phyloP scores from a whole-genome alignment of 1,140 invertebrate species.

The Anagrus nilaparvatae region DNA sequence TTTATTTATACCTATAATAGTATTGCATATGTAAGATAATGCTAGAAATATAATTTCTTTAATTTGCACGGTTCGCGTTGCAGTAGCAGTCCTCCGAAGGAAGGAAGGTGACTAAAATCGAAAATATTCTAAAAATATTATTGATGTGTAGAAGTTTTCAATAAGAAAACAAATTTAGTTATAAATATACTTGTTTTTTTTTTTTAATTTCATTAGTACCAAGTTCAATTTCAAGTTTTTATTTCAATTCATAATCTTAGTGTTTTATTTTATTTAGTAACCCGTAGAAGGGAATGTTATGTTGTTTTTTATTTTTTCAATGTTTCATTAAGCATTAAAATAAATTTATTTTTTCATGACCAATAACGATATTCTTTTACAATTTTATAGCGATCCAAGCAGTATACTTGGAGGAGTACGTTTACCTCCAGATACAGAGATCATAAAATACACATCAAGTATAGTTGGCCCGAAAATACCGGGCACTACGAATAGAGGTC shows the following conservation, averaged over 20 bases:
- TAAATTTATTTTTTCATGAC: slow-evolving; percentile 4
- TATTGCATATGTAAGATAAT: no score
- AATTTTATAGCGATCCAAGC: slow-evolving; percentile 59
- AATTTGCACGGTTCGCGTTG: slow-evolving; percentile 19
- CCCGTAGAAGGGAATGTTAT: no score
- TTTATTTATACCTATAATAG: no score
- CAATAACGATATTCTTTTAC: no score
- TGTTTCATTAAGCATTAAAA: no score
- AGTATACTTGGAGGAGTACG: slow-evolving; percentile 69
- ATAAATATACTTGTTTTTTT: not conserved
- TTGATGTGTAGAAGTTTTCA: not conserved
- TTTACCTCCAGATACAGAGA: slow-evolving; percentile 78
- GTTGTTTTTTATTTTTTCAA: no score
- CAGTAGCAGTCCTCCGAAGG: slow-evolving; percentile 30
- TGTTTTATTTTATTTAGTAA: no score
- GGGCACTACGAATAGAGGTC: slow-evolving; percentile 67
- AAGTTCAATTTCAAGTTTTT: not conserved
- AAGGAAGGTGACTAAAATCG: slow-evolving; percentile 34
- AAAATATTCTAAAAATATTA: no score
- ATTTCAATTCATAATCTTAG: not conserved
- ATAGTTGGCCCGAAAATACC: slow-evolving; percentile 72
- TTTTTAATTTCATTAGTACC: slow-evolving; percentile 5
- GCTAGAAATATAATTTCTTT: no score
- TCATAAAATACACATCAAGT: slow-evolving; percentile 79
- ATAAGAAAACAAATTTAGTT: not conserved